A percentile compares a stretch with the other conserved stretches of the same genome.
Conservation (phyloP, 2,888 invertebrate genomes). For the Diachrysia chrysitis region DNA sequence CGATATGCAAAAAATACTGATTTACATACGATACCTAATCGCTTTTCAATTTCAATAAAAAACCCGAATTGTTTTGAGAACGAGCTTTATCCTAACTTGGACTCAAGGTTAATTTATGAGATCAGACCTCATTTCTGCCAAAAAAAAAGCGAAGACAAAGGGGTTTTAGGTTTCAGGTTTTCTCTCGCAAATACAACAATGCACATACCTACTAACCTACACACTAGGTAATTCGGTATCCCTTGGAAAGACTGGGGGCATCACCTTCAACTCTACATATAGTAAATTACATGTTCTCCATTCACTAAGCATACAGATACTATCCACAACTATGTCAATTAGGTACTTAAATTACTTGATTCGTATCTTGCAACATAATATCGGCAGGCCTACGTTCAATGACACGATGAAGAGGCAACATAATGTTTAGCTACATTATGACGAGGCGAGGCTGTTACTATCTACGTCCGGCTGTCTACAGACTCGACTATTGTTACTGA, state of each 20-base stretch:
- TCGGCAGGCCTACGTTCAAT: background rate
- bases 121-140: background rate
- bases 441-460: background rate
- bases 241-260: background rate
- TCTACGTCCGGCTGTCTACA: conserved; percentile 3
- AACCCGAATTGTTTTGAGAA: background rate
- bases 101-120: background rate
- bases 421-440: conserved; percentile 4
- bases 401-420: background rate
- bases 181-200: background rate
- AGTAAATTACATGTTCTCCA: background rate
- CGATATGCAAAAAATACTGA: background rate
- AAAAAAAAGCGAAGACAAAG: no score
- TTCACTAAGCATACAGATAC: background rate
- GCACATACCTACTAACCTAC: background rate
- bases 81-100: background rate
- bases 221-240: background rate
- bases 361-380: conserved; percentile 1
- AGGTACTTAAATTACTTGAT: background rate
- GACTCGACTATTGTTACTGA: background rate
- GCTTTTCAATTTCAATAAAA: conserved; percentile 1
- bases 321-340: background rate
- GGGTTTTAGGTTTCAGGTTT: no score
- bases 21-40: background rate
- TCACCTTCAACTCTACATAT: background rate